These are phyloP conservation scores for Chrysotoxum bicinctum DNA, from an alignment of 2,888 invertebrate genomes.

Conservation along the genomic window DNA sequence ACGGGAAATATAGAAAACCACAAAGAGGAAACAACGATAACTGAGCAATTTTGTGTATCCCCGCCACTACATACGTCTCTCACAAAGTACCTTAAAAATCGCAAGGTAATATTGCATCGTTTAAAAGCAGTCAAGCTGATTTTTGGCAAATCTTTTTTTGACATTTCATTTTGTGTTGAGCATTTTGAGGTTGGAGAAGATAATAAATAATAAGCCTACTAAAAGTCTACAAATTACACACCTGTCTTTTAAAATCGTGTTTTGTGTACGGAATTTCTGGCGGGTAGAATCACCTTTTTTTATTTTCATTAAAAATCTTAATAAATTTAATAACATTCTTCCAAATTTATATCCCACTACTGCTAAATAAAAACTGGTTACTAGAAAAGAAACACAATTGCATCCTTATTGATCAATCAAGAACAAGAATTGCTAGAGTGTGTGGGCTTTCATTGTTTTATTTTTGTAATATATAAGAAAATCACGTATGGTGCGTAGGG, in stretches of 20 bases:
- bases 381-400: background rate
- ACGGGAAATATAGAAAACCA: no score
- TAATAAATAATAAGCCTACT: no score
- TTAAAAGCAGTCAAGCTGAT: no score
- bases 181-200: background rate
- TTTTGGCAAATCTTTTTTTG: background rate
- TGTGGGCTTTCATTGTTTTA: conserved; percentile 63
- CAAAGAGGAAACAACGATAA: no score
- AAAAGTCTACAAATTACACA: conserved; percentile 35
- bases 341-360: background rate
- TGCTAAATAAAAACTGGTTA: background rate
- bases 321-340: background rate
- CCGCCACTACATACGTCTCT: no score
- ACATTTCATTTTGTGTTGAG: background rate
- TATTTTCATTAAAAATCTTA: background rate
- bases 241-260: conserved; percentile 15
- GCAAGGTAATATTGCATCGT: no score
- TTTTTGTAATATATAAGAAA: conserved; percentile 41
- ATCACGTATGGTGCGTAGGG: conserved; percentile 48
- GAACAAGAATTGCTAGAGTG: conserved; percentile 19
- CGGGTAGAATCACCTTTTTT: conserved; percentile 44
- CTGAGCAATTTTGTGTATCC: no score
- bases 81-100: no score
- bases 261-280: conserved; percentile 62
- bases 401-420: background rate